Base-by-base conservation (phyloP, 2,797 vertebrate genomes). In the Poecilia wingei region DNA sequence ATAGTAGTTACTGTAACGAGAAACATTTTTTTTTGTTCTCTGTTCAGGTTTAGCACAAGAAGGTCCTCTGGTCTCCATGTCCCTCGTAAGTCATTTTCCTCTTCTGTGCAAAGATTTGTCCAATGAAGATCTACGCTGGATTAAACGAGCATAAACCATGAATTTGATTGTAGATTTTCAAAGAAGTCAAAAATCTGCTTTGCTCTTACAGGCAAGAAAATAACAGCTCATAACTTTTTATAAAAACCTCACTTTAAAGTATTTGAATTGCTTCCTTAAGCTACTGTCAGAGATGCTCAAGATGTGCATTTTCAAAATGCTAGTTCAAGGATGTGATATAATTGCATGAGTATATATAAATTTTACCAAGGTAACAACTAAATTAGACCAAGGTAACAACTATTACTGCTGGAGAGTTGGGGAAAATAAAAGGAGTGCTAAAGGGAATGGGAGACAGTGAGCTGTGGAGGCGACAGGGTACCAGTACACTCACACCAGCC, bases 381-480 rank as follows among this genome's bases (percentile, higher is more conserved):
- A n/a, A n/a, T n/a, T n/a, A 82, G 90, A 93, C 94, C 84, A 85
- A 83, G 92, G 92, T 94, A 94, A 92, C 87, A 93, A 85, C 94
- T 87, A 93, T 92, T 93, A 94, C 83, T 84, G 91, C 82, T 84
- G 88, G 82, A 84, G 88, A 18, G 77, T 80, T 68, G 82, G 90
- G 86, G 83, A 84, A 86, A 87, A 93, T 84, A 87, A 82, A 84
- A 74, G 74, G 55, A 43, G 31, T 74, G 84, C 75, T 70, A 77
- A 59, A 87, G 78, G 59, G 78, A 57, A 69, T 31, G 39, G 77
- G 68, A 83, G 79, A 86, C 75, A 72, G 89, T 84, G 82, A 84
- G 81, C 12, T 74, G 79, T 18, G 84, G 72, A 83, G 84, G 79
- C 71, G 76, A 89, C 79, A 76, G 82, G 87, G 72, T 88, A 86